Evolutionary conservation across 2,888 invertebrate species (phyloP), one percentile per base, ranked within the genome.

Genomic region (Calephelis perditalis): DNA sequence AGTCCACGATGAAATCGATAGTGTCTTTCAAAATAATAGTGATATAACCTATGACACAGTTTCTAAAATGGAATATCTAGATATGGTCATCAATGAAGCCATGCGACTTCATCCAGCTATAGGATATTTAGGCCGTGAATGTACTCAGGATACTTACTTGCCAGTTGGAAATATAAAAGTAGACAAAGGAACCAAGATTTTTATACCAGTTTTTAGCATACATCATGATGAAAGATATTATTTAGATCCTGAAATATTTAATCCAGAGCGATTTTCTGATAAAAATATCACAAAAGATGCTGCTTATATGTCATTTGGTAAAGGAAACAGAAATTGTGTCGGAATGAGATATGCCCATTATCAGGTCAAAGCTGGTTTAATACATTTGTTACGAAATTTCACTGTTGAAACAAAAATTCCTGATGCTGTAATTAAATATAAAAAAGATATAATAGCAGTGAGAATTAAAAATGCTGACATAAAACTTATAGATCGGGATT

Each of bases 301-400:
- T 67, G 77, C 78, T 26, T 91, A 79, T 69, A 67, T 91, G 63
- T 86, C 91, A 6, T 92, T 91, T 73, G 91, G 91, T 10, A 90
- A 86, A 69, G 91, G 91, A 49, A 87, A 89, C 55, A 76, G 91
- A 44, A 81, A 81, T 67, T 92, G 91, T 67, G 78, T 91, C 56
- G 91, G 91, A 63, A 69, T 73, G 63, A 75, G 80, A 62, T 81
- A 76, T 60, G 81, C 81, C 0, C 69, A 69, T 9, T 61, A 82
- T 7, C 84, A 83, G 64, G 67, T 76, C 0, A 72, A 78, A 57
- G 52, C 69, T 57, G 71, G 70, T 6, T 36, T 68, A 43, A 55
- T 70, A 7, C 67, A 71, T 57, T 12, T 10, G 4, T 26, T 26
- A 26, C 26, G 26, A 26, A 1, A 26, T 26, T 26, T 26, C 26